phyloP scores from a whole-genome alignment of 2,797 vertebrate genomes.

The Prionace glauca region DNA sequence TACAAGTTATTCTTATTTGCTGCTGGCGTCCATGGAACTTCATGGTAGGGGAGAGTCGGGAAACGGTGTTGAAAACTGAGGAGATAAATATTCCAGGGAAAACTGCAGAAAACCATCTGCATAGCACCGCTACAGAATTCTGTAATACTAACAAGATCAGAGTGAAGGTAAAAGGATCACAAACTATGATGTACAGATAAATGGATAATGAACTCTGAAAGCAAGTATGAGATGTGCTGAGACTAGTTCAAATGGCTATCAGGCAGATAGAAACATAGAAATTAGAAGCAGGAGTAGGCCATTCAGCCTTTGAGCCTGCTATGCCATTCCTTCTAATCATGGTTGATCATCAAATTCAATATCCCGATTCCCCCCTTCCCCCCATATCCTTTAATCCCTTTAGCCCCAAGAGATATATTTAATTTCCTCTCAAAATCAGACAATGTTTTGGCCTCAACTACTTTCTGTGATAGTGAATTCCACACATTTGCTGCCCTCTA shows the following conservation, averaged over 20 bases:
- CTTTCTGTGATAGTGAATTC: no score
- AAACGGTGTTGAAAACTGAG: background rate
- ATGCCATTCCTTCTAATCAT: no score
- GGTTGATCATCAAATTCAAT: no score
- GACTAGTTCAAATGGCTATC: background rate
- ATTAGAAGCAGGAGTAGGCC: no score
- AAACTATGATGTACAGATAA: constrained; percentile 11
- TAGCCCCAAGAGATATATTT: no score
- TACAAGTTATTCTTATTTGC: background rate
- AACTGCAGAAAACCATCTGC: background rate
- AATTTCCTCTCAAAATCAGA: no score
- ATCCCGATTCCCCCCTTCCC: no score
- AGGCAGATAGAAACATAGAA: background rate
- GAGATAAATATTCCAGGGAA: background rate
- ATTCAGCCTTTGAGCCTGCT: no score
- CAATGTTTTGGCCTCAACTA: no score
- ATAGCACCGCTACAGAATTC: no score
- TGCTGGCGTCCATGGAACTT: background rate
- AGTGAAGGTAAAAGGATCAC: background rate
- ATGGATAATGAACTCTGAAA: constrained; percentile 4
- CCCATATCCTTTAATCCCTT: no score
- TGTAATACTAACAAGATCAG: background rate
- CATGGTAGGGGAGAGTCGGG: background rate
- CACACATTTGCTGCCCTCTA: no score
- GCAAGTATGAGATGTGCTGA: background rate